These are phyloP conservation scores for Trichopoda pennipes DNA, from an alignment of 2,888 invertebrate species.

Conservation along the genomic window DNA sequence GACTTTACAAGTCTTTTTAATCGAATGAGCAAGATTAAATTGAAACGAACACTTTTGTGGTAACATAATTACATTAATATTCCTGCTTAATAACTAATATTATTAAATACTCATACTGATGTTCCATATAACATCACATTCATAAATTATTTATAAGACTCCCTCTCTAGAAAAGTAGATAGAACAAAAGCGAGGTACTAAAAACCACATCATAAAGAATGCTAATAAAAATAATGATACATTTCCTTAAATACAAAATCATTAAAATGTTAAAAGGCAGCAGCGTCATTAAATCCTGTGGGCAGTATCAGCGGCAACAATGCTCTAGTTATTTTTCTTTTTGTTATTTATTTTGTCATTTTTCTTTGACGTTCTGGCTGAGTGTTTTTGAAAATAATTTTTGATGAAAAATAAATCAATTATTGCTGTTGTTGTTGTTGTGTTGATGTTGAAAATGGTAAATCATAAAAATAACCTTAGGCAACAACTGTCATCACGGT, in stretches of 20 bases:
- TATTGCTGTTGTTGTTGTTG: constrained; percentile 21
- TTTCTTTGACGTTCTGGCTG: constrained; percentile 7
- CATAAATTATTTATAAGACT: constrained; percentile 49
- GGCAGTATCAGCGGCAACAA: constrained; percentile 46
- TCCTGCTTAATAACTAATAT: too few species aligned
- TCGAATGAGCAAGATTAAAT: too few species aligned
- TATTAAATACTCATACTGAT: not conserved
- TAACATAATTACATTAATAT: too few species aligned
- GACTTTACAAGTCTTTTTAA: too few species aligned
- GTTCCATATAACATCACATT: not conserved
- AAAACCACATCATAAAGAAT: constrained; percentile 61
- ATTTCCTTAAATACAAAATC: constrained; percentile 60
- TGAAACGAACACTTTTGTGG: too few species aligned
- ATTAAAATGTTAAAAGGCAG: constrained; percentile 51
- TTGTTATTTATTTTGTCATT: not conserved
- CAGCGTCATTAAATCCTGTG: constrained; percentile 45
- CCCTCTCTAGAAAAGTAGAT: not conserved
- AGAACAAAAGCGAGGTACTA: constrained; percentile 55
- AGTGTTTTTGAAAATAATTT: constrained; percentile 22
- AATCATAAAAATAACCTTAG: constrained; percentile 59
- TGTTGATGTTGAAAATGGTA: constrained; percentile 40
- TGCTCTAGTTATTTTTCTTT: constrained; percentile 1
- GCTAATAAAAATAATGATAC: constrained; percentile 60
- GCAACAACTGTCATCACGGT: constrained; percentile 65
- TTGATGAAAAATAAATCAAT: constrained; percentile 5